Conservation (phyloP, 2,797 vertebrate genomes). For the Telmatherina bonti region DNA sequence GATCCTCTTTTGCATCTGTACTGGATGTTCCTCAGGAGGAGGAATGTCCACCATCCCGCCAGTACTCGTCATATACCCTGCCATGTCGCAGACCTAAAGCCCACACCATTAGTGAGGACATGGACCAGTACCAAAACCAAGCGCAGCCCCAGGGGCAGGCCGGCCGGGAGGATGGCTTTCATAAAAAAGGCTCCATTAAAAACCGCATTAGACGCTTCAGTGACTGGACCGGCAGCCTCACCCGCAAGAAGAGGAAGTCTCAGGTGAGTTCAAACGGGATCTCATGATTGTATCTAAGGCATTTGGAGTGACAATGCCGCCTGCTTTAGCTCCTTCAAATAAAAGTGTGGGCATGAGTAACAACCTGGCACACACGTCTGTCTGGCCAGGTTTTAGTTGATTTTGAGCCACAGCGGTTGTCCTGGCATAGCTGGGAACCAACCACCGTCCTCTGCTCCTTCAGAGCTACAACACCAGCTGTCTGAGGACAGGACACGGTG, state of each 20-base stretch:
- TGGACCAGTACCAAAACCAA: conserved; percentile 48
- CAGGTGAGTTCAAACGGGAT: conserved; percentile 79
- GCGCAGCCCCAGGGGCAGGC: conserved; percentile 55
- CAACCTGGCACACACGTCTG: conserved; percentile 36
- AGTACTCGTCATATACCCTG: conserved; percentile 91
- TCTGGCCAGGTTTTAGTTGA: conserved; percentile 50
- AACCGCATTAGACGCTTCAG: conserved; percentile 92
- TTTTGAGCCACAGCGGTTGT: conserved; percentile 48
- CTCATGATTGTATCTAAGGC: conserved; percentile 22
- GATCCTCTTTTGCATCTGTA: conserved; percentile 89
- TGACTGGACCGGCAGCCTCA: conserved; percentile 96
- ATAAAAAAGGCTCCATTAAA: conserved; percentile 91
- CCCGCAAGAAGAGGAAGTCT: conserved; percentile 91
- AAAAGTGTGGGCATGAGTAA: conserved; percentile 27
- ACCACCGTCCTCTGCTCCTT: conserved; percentile 60
- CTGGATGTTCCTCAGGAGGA: conserved; percentile 87
- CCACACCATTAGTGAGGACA: conserved; percentile 65
- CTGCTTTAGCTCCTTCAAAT: conserved; percentile 2
- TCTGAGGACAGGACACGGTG: conserved; percentile 63
- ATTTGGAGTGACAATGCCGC: background rate
- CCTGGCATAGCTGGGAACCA: conserved; percentile 59
- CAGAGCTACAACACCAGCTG: conserved; percentile 73
- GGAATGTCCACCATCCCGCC: conserved; percentile 78
- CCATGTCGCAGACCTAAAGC: conserved; percentile 89
- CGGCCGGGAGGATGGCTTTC: conserved; percentile 77